Evolutionary conservation across 2,888 invertebrate genomes (phyloP).

Genomic region (Drosophila paranaensis): DNA sequence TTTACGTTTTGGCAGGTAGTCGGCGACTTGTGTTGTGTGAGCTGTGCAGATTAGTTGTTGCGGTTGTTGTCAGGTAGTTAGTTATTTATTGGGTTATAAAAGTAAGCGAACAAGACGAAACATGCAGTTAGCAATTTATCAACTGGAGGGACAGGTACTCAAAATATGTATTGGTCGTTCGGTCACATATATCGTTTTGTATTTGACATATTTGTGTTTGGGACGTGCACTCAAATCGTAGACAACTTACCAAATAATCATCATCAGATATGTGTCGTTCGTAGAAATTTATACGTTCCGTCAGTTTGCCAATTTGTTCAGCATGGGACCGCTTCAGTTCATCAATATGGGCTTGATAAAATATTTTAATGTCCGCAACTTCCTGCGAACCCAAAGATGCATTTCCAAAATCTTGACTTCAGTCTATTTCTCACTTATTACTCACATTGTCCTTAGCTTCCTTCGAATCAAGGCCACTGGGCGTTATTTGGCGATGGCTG

Average conservation of each 20-base stretch:
- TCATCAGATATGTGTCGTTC: conserved; percentile 83
- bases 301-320: conserved; percentile 78
- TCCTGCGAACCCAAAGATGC: conserved; percentile 56
- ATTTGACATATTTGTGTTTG: not conserved
- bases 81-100: conserved; percentile 61
- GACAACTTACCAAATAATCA: conserved; percentile 82
- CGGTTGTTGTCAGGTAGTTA: conserved; percentile 54
- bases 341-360: conserved; percentile 83
- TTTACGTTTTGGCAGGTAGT: conserved; percentile 48
- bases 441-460: conserved; percentile 59
- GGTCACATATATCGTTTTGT: not conserved
- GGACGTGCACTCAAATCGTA: not conserved
- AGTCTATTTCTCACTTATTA: not conserved
- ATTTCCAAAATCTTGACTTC: no score
- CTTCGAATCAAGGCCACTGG: conserved; percentile 71
- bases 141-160: conserved; percentile 29
- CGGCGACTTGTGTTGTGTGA: conserved; percentile 37
- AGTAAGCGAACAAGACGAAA: conserved; percentile 67
- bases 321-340: conserved; percentile 81
- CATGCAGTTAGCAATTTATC: conserved; percentile 78
- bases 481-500: conserved; percentile 84
- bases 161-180: not conserved
- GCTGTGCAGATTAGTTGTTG: conserved; percentile 22
- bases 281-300: conserved; percentile 80
- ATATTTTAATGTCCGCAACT: conserved; percentile 80